Evolutionary conservation across 1,140 invertebrate genomes (phyloP), one percentile per base, ranked within the genome.

Genomic region (Mycetomoellerius zeteki): DNA sequence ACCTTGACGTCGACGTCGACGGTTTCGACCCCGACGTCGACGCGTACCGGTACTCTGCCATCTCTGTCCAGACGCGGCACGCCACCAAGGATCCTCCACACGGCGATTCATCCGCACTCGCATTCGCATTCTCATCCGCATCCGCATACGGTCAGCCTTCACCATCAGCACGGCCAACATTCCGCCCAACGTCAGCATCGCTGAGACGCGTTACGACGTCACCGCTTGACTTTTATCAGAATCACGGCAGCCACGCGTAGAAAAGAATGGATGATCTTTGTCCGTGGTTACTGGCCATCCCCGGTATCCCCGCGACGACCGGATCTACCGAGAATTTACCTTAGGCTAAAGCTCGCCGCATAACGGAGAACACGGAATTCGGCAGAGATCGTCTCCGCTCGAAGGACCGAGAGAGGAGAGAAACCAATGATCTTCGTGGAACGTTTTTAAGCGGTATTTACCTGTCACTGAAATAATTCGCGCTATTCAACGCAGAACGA

Each of bases 1-100:
- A 94, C 60, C 94, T 94, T 82, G 95, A 94, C 87, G 93, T 95
- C 3, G 87, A 94, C 4, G 93, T 94, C 8, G 94, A 94, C 82
- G 94, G 94, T 60, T 4, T 6, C 30, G 69, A 92, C 90, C 1
- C 89, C 91, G 14, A 91, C 91, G 78, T 92, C 90, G 24, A 85
- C 92, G 73, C 76, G 86, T 14, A 88, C 60, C 52, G 33, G 69
- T 21, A 75, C 27, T 33, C 19, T 52, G 27, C 24, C 92, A 16
- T 67, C 92, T 65, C 67, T 92, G 12, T 88, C 92, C 12, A 91
- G 91, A 91, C 93, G 90, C 16, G 73, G 64, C 37, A 88, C 92
- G 1, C 91, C 94, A 30, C 92, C 94, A 19, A 91, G 86, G n/a
- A 89, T 76, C 76, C 93, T 93, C 73, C 93, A 92, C 69, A 71